Percentiles rank a stretch among this genome's conserved stretches.
phyloP scores from a whole-genome alignment of 2,888 invertebrate genomes.

The Danaus chrysippus region DNA sequence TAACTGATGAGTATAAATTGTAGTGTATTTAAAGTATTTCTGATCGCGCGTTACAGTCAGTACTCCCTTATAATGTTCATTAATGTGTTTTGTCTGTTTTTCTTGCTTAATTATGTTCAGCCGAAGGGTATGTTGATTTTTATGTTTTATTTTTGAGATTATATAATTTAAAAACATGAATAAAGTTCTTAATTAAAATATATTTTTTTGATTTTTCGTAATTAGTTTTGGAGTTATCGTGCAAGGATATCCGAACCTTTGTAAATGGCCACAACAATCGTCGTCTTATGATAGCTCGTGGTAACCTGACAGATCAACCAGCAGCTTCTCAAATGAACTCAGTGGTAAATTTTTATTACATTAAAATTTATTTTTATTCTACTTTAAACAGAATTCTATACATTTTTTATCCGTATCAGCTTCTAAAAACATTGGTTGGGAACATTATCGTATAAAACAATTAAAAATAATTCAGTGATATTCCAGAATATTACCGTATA shows the following conservation, averaged over 20 bases:
- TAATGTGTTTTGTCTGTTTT: constrained; percentile 44
- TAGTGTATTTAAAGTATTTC: no score
- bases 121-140: constrained; percentile 42
- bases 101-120: constrained; percentile 36
- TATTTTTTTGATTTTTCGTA: constrained; percentile 10
- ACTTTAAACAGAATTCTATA: background rate
- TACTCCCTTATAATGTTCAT: constrained; percentile 45
- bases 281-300: constrained; percentile 39
- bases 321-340: constrained; percentile 45
- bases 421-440: no score
- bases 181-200: no score
- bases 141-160: background rate
- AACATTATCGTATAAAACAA: no score
- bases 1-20: no score
- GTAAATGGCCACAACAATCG: constrained; percentile 46
- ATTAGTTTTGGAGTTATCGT: constrained; percentile 43
- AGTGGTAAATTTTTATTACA: constrained; percentile 33
- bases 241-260: constrained; percentile 40
- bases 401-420: no score
- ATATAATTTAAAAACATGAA: background rate
- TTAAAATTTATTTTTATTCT: background rate
- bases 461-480: no score
- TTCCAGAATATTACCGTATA: no score
- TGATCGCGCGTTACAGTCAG: constrained; percentile 6
- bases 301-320: constrained; percentile 41